These are phyloP conservation scores for Tolypeutes matacus DNA, from an alignment of 2,797 vertebrate species.

Conservation along the genomic window DNA sequence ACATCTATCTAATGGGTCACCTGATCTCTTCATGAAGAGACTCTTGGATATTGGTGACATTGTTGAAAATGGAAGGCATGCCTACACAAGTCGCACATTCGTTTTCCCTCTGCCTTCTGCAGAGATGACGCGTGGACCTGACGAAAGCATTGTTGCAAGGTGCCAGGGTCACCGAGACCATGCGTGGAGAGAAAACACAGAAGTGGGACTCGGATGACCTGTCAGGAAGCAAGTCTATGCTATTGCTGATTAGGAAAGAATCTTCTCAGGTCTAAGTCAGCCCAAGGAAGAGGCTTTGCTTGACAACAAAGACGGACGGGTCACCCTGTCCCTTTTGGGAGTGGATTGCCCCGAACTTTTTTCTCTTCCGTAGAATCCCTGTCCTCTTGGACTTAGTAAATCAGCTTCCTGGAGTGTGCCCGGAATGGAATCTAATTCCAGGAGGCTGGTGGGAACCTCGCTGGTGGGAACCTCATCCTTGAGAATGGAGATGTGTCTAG, in stretches of 20 bases:
- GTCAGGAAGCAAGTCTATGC: not conserved
- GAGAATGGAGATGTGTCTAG: not conserved
- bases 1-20: too few relatives aligned
- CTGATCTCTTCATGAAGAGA: too few relatives aligned
- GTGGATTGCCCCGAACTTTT: not conserved
- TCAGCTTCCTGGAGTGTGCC: not conserved
- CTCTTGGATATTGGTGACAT: not conserved
- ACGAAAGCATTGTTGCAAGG: not conserved
- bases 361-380: not conserved
- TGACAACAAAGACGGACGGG: rapidly evolving
- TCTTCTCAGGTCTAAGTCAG: too few relatives aligned
- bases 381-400: too few relatives aligned
- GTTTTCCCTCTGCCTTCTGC: not conserved
- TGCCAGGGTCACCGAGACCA: not conserved
- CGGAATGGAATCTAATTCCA: not conserved
- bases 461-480: not conserved
- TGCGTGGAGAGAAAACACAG: not conserved
- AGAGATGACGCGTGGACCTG: not conserved
- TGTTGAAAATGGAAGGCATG: not conserved
- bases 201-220: not conserved
- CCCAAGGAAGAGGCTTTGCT: rapidly evolving
- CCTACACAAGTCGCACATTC: not conserved
- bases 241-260: not conserved
- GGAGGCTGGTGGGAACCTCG: rapidly evolving
- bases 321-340: not conserved